Evolutionary conservation across 2,888 invertebrate genomes (phyloP).

Genomic region (Agrochola litura): DNA sequence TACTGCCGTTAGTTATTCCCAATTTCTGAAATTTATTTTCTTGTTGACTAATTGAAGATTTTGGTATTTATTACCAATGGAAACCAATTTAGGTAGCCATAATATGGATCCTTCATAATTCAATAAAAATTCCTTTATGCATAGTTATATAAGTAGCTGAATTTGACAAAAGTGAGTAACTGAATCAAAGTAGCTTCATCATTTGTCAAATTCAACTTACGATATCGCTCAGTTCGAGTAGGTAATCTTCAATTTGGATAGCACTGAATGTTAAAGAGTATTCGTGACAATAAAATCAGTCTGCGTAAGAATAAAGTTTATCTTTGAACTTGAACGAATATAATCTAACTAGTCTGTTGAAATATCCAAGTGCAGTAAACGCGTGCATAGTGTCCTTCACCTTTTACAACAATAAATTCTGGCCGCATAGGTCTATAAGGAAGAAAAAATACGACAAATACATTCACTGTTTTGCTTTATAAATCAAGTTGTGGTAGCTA

Average conservation of each 20-base stretch:
- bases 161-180: not conserved
- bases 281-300: slow-evolving; percentile 8
- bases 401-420: slow-evolving; percentile 61
- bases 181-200: not conserved
- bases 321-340: slow-evolving; percentile 53
- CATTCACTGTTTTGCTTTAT: slow-evolving; percentile 64
- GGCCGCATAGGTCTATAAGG: slow-evolving; percentile 62
- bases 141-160: no score
- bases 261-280: not conserved
- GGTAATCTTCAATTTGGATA: not conserved
- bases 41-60: not conserved
- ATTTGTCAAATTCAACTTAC: slow-evolving; percentile 2
- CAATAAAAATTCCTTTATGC: not conserved
- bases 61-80: not conserved
- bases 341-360: slow-evolving; percentile 46
- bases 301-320: slow-evolving; percentile 21
- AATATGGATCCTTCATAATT: not conserved
- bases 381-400: slow-evolving; percentile 65
- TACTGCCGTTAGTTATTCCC: not conserved
- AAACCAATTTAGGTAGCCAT: not conserved
- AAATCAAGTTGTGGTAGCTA: slow-evolving; percentile 60
- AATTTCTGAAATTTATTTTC: not conserved
- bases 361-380: slow-evolving; percentile 51
- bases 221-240: not conserved
- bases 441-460: slow-evolving; percentile 62